Conservation (phyloP, 1,140 invertebrate species). For the Stegodyphus mimosarum region DNA sequence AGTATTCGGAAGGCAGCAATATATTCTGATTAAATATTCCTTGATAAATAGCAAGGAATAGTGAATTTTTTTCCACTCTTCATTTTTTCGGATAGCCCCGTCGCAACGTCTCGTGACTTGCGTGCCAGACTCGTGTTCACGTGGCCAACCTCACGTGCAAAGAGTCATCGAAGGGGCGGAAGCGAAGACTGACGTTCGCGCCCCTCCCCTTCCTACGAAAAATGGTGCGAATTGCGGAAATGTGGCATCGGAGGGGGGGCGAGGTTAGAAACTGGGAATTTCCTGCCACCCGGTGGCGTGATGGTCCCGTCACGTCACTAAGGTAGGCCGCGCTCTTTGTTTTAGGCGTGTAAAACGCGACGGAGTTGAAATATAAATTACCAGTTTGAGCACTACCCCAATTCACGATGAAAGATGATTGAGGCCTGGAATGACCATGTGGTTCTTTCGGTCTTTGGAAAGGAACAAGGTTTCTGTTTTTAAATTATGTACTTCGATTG, state of each 20-base stretch:
- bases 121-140: background rate
- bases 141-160: background rate
- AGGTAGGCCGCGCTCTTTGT: background rate
- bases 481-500: too few species aligned
- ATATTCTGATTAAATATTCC: too few species aligned
- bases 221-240: background rate
- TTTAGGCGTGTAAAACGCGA: background rate
- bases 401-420: background rate
- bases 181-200: background rate
- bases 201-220: background rate
- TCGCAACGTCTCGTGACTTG: background rate
- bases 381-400: background rate
- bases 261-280: background rate
- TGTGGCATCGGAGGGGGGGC: background rate
- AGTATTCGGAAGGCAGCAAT: too few species aligned
- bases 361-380: background rate
- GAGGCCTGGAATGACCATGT: too few species aligned
- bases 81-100: too few species aligned
- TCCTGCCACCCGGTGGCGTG: background rate
- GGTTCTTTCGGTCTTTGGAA: too few species aligned
- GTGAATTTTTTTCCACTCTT: too few species aligned
- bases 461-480: too few species aligned
- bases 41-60: too few species aligned
- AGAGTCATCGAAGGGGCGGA: slow-evolving; percentile 1
- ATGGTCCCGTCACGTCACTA: background rate